Evolutionary conservation across 2,113 vertebrate genomes (phyloP), one percentile per base, ranked within the genome.

Genomic region (Onychorhynchus coronatus): DNA sequence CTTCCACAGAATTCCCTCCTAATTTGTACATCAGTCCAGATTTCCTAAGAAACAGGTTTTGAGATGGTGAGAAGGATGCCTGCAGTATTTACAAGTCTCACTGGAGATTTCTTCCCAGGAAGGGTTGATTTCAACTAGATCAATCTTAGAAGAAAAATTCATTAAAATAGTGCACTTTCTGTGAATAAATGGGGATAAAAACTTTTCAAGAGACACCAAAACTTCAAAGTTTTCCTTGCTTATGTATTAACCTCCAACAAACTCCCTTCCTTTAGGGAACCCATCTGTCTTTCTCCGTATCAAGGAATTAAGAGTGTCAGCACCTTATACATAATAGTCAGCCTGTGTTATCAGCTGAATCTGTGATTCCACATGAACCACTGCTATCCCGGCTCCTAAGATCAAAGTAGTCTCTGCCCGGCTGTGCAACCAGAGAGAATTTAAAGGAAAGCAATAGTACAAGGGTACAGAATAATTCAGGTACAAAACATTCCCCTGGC

Each of bases 401-500:
- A 96, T 97, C 90, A 95, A 95, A 94, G 79, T 59, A 56, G 80
- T 88, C 71, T 75, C 47, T 88, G 71, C 44, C 68, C 67, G 83
- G 71, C 44, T 78, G 24, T 84, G 65, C 72, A 77, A 49, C 44
- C 18, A 81, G 55, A 80, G 33, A 91, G 52, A 88, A 90, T 94
- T 93, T 93, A 91, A 92, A 96, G 58, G 28, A 88, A 92, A 86
- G 88, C 58, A 82, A 59, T 25, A 85, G 41, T 47, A 79, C 31
- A 75, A 67, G 41, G 89, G 44, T 50, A 93, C 62, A 84, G 79
- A 95, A 91, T 95, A 94, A 90, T 79, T 91, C 83, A 95, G 80
- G 76, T 80, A 92, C 44, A 90, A 97, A 95, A 96, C 68, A 96
- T 95, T 96, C 85, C 92, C 72, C 91, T 77, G 76, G 92, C 89